Evolutionary conservation across 2,113 vertebrate genomes (phyloP).

Genomic region (Festucalex cinctus): DNA sequence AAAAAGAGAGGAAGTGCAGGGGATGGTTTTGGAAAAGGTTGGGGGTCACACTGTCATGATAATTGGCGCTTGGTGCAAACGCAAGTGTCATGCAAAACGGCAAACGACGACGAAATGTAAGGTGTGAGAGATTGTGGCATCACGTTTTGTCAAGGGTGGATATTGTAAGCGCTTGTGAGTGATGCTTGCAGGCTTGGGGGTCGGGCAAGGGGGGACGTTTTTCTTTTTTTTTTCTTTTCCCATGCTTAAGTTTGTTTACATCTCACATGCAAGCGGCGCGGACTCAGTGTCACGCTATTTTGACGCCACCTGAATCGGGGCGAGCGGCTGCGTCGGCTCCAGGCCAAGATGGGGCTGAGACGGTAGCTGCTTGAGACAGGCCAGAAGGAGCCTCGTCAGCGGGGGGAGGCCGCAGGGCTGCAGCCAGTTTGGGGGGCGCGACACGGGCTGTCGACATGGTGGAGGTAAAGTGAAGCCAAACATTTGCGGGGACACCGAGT

Average conservation of each 20-base stretch:
- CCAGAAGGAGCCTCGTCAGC: conserved; percentile 39
- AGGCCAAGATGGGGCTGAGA: conserved; percentile 56
- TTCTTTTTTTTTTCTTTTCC: conserved; percentile 10
- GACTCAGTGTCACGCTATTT: conserved; percentile 55
- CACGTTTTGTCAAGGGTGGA: conserved; percentile 53
- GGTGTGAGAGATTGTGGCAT: conserved; percentile 51
- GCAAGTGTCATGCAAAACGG: conserved; percentile 33
- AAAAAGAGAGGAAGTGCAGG: conserved; percentile 25
- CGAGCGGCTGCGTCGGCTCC: conserved; percentile 32
- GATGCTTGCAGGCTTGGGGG: conserved; percentile 45
- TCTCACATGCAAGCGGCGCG: conserved; percentile 52
- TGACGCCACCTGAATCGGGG: conserved; percentile 45
- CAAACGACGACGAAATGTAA: conserved; percentile 43
- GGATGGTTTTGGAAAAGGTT: conserved; percentile 40
- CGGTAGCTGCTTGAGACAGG: conserved; percentile 47
- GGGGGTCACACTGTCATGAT: conserved; percentile 68
- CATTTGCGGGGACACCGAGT: conserved; percentile 54
- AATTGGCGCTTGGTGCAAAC: conserved; percentile 61
- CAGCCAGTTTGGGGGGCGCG: conserved; percentile 38
- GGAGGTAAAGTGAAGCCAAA: conserved; percentile 44
- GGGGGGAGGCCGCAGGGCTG: conserved; percentile 45
- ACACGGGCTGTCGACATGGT: conserved; percentile 45
- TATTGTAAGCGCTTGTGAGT: conserved; percentile 58
- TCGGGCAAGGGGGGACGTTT: neutral
- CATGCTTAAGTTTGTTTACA: conserved; percentile 64